Conservation (phyloP, 2,888 invertebrate species). For the Eulithis prunata region DNA sequence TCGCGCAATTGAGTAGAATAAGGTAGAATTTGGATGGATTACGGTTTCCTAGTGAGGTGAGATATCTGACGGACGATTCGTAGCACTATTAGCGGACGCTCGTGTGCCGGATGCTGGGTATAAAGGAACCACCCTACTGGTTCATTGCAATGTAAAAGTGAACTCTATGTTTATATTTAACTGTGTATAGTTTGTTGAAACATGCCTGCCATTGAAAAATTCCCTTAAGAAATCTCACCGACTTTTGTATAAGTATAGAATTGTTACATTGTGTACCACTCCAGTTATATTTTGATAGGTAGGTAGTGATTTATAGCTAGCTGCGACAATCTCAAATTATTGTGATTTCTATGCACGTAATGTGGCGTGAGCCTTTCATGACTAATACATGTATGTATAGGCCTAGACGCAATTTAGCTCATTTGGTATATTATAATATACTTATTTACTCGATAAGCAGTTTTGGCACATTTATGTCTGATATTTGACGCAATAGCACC, state of each 20-base stretch:
- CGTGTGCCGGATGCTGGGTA: not conserved
- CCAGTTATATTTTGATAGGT: not conserved
- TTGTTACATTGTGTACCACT: not conserved
- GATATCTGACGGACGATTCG: too few species aligned
- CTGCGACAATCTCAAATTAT: too few species aligned
- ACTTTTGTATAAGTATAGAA: not conserved
- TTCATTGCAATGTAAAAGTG: too few species aligned
- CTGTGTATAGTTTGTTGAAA: not conserved
- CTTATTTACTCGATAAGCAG: not conserved
- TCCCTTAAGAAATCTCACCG: not conserved
- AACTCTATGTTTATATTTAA: not conserved
- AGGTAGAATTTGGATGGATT: too few species aligned
- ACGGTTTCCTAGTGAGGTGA: too few species aligned
- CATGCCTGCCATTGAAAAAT: not conserved
- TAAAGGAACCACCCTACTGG: not conserved
- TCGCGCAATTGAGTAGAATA: too few species aligned
- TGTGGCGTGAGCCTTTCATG: slow-evolving; percentile 1
- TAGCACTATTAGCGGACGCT: too few species aligned
- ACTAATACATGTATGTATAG: slow-evolving; percentile 3
- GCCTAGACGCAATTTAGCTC: slow-evolving; percentile 3
- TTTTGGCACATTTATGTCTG: slow-evolving; percentile 9
- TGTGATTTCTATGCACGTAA: not conserved
- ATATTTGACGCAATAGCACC: slow-evolving; percentile 8
- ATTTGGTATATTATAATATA: not conserved
- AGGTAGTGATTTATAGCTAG: not conserved